Percentiles rank a stretch among this genome's conserved stretches.
Conservation (phyloP, 2,888 invertebrate genomes). For the Eulithis testata region DNA sequence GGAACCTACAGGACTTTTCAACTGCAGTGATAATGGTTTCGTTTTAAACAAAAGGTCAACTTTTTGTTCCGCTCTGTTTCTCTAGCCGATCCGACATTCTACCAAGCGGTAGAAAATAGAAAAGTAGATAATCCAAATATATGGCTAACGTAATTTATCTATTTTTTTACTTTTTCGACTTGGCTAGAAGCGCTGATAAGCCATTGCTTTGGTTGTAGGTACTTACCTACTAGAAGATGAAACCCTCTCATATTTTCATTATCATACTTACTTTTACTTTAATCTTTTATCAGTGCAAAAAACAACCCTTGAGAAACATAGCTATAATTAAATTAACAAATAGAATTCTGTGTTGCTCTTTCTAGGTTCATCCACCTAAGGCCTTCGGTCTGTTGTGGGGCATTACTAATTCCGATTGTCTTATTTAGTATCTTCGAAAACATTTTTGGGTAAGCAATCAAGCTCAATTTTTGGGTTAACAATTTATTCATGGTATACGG, state of each 20-base stretch:
- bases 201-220: too few relatives aligned
- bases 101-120: too few relatives aligned
- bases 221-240: too few relatives aligned
- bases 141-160: too few relatives aligned
- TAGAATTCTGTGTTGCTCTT: neutral
- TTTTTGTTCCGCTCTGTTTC: neutral
- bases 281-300: too few relatives aligned
- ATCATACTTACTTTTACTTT: too few relatives aligned
- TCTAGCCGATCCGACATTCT: too few relatives aligned
- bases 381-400: neutral
- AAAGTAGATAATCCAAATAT: too few relatives aligned
- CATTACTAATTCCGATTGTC: neutral
- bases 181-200: too few relatives aligned
- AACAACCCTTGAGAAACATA: too few relatives aligned
- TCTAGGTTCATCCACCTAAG: neutral
- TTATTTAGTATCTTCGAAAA: neutral
- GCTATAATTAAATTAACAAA: neutral
- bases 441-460: slow-evolving; percentile 6
- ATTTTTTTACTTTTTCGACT: too few relatives aligned
- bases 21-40: slow-evolving; percentile 52
- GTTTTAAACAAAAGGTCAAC: slow-evolving; percentile 21
- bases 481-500: slow-evolving; percentile 2
- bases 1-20: slow-evolving; percentile 47
- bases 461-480: slow-evolving; percentile 5
- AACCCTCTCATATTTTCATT: too few relatives aligned